Percentiles rank a stretch among this genome's conserved stretches.
Evolutionary conservation across 92 coral and sea anemone genomes (phyloP).

Genomic region (Porites divaricata): DNA sequence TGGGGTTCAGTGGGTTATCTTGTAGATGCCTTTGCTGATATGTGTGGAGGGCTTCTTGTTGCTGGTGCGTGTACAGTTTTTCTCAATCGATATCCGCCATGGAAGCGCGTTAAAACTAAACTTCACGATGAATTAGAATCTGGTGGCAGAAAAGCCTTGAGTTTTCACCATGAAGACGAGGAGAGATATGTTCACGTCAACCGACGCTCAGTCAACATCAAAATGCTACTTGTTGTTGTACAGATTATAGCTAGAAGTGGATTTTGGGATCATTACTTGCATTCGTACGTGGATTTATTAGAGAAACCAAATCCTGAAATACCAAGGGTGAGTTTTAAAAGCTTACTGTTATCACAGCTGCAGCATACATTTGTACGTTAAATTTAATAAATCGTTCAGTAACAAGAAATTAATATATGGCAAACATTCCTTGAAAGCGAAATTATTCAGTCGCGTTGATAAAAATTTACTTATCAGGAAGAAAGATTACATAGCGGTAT

Average conservation of each 20-base stretch:
- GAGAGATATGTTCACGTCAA: constrained; percentile 62
- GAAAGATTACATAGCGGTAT: too few relatives aligned
- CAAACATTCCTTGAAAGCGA: too few relatives aligned
- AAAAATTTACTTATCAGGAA: too few relatives aligned
- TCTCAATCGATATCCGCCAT: constrained; percentile 78
- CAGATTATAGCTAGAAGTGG: constrained; percentile 78
- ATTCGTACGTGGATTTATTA: constrained; percentile 78
- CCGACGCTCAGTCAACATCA: constrained; percentile 74
- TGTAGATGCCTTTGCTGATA: constrained; percentile 85
- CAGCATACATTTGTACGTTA: background rate
- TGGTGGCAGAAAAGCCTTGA: constrained; percentile 51
- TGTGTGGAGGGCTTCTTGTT: constrained; percentile 81
- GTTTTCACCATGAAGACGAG: constrained; percentile 46
- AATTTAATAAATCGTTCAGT: background rate
- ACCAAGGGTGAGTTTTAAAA: constrained; percentile 68
- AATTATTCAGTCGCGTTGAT: too few relatives aligned
- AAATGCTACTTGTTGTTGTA: constrained; percentile 66
- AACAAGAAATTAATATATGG: background rate
- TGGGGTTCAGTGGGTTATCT: constrained; percentile 93
- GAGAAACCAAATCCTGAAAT: constrained; percentile 73
- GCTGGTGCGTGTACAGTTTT: constrained; percentile 77
- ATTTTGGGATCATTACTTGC: constrained; percentile 84
- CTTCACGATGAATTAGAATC: constrained; percentile 70
- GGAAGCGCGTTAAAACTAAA: constrained; percentile 62
- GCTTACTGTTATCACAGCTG: background rate